Conservation (phyloP, 2,113 vertebrate species). For the Corynorhinus townsendii region DNA sequence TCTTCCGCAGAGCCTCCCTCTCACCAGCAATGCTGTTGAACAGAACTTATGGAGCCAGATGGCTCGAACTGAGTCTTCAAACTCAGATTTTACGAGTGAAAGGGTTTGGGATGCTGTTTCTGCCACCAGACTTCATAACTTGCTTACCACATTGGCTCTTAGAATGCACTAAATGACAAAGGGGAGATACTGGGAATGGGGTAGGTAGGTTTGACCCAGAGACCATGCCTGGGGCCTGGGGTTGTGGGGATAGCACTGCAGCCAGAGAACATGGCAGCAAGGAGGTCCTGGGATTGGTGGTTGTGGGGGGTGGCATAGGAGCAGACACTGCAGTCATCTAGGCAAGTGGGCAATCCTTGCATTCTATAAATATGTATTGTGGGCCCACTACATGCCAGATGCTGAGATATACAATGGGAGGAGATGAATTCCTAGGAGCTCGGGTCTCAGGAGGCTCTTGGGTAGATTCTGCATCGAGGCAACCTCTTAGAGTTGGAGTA, state of each 20-base stretch:
- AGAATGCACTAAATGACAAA: not conserved
- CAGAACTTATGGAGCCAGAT: conserved; percentile 2
- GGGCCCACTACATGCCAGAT: not conserved
- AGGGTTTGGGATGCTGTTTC: not conserved
- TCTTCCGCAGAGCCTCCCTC: not conserved
- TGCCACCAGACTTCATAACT: not conserved
- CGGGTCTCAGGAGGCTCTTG: not conserved
- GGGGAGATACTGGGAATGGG: not conserved
- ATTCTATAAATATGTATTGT: not conserved
- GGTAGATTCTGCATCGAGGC: not conserved
- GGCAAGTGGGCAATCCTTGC: not conserved
- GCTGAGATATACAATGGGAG: not conserved
- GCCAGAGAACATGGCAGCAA: not conserved
- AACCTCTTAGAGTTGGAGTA: not conserved
- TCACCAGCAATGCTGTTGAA: not conserved
- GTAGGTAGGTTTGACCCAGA: not conserved
- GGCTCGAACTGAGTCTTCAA: not conserved
- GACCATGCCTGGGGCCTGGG: not conserved
- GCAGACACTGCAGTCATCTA: not conserved
- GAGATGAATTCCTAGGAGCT: not conserved
- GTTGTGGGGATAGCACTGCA: not conserved
- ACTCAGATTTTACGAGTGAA: not conserved
- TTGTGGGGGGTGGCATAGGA: not conserved
- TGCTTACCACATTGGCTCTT: not conserved
- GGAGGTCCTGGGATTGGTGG: not conserved